These are phyloP conservation scores for Dendronephthya gigantea DNA, from an alignment of 64 coral and sea anemone species.

Conservation along the genomic window DNA sequence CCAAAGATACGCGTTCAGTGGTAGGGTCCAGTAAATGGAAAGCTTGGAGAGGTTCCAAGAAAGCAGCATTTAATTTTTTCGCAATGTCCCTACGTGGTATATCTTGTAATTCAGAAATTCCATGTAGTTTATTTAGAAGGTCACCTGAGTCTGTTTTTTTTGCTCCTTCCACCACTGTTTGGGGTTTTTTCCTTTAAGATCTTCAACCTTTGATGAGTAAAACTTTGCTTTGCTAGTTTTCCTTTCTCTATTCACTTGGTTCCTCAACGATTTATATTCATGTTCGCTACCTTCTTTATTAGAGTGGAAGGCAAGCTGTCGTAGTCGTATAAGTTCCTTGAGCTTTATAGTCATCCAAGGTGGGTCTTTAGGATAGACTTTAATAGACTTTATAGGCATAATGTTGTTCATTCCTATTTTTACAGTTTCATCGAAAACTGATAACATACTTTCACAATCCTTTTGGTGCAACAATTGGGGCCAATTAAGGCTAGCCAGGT, in stretches of 20 bases:
- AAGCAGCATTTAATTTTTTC: slow-evolving; percentile 16
- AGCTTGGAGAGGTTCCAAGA: slow-evolving; percentile 29
- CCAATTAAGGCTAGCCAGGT: slow-evolving; percentile 1
- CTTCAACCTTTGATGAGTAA: slow-evolving; percentile 33
- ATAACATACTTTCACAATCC: slow-evolving; percentile 32
- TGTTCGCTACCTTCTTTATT: background rate
- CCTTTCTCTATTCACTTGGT: slow-evolving; percentile 28
- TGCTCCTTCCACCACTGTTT: slow-evolving; percentile 26
- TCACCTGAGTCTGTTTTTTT: slow-evolving; percentile 11
- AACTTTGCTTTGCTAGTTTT: slow-evolving; percentile 33
- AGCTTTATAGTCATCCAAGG: slow-evolving; percentile 39
- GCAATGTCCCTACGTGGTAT: slow-evolving; percentile 6
- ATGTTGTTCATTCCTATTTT: slow-evolving; percentile 36
- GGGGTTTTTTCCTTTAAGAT: slow-evolving; percentile 32
- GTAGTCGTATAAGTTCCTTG: slow-evolving; percentile 37
- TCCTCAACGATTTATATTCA: slow-evolving; percentile 29
- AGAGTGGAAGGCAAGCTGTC: slow-evolving; percentile 18
- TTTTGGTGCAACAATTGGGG: background rate
- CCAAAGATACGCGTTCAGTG: slow-evolving; percentile 14
- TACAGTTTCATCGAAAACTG: background rate
- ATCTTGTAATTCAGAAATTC: slow-evolving; percentile 16
- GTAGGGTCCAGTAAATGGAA: slow-evolving; percentile 16
- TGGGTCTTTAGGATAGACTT: slow-evolving; percentile 20
- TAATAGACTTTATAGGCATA: slow-evolving; percentile 34
- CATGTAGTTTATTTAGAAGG: slow-evolving; percentile 27